phyloP scores from a whole-genome alignment of 2,888 invertebrate species.

The Aporophyla nigra region DNA sequence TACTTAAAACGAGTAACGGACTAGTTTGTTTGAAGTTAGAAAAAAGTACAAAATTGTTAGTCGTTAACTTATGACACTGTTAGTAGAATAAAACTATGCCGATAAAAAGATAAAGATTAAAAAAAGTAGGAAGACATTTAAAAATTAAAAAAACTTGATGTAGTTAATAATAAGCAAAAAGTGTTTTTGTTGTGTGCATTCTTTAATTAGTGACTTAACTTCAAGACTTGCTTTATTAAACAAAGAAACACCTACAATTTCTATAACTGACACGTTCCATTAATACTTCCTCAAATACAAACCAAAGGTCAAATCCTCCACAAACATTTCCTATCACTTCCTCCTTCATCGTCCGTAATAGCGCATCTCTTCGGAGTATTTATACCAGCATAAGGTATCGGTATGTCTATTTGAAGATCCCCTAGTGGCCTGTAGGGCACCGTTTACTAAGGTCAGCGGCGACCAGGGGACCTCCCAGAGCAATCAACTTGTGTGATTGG shows the following conservation, averaged over 20 bases:
- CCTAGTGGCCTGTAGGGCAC: conserved; percentile 49
- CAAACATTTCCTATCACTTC: conserved; percentile 35
- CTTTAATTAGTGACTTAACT: too few relatives aligned
- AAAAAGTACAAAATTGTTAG: too few relatives aligned
- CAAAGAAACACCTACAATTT: neutral
- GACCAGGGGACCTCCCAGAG: conserved; percentile 70
- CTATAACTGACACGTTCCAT: neutral
- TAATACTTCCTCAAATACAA: neutral
- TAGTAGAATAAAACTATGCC: too few relatives aligned
- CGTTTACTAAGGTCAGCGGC: conserved; percentile 73
- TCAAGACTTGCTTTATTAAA: neutral
- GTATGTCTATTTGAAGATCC: conserved; percentile 47
- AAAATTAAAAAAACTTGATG: too few relatives aligned
- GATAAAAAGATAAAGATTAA: too few relatives aligned
- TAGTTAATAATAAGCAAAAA: too few relatives aligned
- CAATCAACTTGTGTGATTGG: conserved; percentile 72
- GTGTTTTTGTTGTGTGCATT: too few relatives aligned
- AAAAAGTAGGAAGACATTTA: too few relatives aligned
- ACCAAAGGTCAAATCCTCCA: conserved; percentile 33
- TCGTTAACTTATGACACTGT: too few relatives aligned
- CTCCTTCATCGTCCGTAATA: conserved; percentile 31
- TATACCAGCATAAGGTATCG: conserved; percentile 57
- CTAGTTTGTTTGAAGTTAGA: too few relatives aligned
- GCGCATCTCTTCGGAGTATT: conserved; percentile 57
- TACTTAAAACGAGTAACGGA: too few relatives aligned